Evolutionary conservation across 2,888 invertebrate genomes (phyloP), one percentile per base, ranked within the genome.

Genomic region (Linyphia triangularis): DNA sequence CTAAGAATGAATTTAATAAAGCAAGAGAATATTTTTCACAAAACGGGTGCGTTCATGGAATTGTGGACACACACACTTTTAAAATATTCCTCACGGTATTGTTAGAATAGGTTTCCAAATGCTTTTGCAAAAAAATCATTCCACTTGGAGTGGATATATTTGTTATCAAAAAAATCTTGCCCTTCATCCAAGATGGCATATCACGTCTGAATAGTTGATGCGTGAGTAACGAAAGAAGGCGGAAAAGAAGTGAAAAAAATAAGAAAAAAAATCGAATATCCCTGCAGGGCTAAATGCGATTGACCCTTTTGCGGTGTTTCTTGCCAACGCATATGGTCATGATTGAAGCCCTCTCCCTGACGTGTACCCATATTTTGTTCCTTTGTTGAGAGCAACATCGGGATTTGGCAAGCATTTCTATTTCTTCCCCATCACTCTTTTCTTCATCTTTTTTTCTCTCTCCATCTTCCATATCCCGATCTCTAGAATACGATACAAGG

Each of bases 311-410:
- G 86, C 86, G 86, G 86, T 81, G 75, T 81, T 67, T 59, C 86
- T 69, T 81, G 81, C 81, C 86, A 81, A 65, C 73, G 81, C 86
- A 75, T 88, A 67, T 81, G 86, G 86, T 40, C 81, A 75, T 88
- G 86, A 88, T 88, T 81, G 86, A 88, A 79, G 86, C 81, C 57
- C 81, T 75, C 33, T 28, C 22, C 67, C 67, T 88, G 86, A 88
- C 86, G 86, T 88, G 86, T 88, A 67, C 73, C 86, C 86, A 88
- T 88, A 88, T 88, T 88, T 88, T 88, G 86, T 81, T 81, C 79
- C 85, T 73, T 88, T 88, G 86, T 88, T 88, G 86, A 73, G 70
- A 51, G 81, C 81, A 88, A 88, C 86, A 88, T 88, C 86, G 73
- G 86, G 86, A 88, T 88, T 88, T 88, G 86, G 86, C 86, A 88